These are phyloP conservation scores for Lagocephalus sceleratus DNA, from an alignment of 2,797 vertebrate genomes.

Conservation along the genomic window DNA sequence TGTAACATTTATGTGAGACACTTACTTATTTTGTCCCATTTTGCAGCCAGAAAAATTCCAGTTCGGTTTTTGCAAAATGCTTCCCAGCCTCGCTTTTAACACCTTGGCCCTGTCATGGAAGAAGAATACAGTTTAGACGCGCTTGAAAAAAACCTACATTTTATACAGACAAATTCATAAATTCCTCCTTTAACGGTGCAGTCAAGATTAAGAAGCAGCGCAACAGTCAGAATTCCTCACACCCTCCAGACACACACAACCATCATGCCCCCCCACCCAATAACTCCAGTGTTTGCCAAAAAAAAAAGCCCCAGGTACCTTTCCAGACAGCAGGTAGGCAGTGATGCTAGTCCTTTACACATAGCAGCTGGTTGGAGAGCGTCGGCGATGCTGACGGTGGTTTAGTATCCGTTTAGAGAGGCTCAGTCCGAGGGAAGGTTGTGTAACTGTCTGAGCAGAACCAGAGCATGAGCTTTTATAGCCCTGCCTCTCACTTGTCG, in stretches of 20 bases:
- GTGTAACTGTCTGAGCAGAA: slow-evolving; percentile 48
- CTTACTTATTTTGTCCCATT: slow-evolving; percentile 75
- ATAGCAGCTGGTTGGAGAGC: slow-evolving; percentile 60
- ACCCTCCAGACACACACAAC: neutral
- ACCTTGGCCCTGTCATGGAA: slow-evolving; percentile 83
- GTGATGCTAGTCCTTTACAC: slow-evolving; percentile 82
- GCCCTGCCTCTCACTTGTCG: slow-evolving; percentile 51
- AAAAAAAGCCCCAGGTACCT: slow-evolving; percentile 74
- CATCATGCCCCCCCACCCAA: neutral
- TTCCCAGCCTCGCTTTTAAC: slow-evolving; percentile 84
- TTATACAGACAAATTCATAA: neutral
- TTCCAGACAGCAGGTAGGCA: slow-evolving; percentile 85
- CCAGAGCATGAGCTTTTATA: slow-evolving; percentile 63
- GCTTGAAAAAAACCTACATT: neutral
- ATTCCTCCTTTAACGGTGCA: neutral
- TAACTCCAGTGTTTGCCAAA: neutral
- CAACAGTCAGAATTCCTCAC: no score
- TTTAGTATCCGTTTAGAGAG: slow-evolving; percentile 41
- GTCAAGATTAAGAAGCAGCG: no score
- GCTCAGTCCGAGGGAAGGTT: slow-evolving; percentile 34
- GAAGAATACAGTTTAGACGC: slow-evolving; percentile 24
- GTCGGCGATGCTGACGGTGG: neutral
- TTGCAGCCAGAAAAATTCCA: slow-evolving; percentile 68
- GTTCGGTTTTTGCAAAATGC: slow-evolving; percentile 83
- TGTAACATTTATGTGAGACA: neutral